Conservation (phyloP, 2,888 invertebrate genomes). For the Harpalus rufipes region DNA sequence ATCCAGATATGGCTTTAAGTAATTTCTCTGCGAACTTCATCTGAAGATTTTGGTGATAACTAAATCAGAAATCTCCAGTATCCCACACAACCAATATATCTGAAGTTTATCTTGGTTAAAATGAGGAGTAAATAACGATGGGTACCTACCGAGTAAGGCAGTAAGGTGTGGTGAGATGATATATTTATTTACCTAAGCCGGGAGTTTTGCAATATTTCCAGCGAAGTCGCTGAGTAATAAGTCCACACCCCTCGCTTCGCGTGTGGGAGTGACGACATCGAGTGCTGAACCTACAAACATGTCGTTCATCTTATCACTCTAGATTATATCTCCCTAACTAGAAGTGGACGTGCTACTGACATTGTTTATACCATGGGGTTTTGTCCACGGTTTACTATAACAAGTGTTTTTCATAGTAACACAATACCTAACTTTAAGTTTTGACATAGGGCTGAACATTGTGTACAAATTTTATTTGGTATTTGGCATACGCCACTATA, state of each 20-base stretch:
- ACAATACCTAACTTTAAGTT: too few relatives aligned
- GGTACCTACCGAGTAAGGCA: conserved; percentile 8
- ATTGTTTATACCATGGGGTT: neutral
- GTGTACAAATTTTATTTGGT: too few relatives aligned
- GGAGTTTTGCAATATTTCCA: conserved; percentile 42
- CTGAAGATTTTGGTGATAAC: neutral
- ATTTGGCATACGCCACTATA: too few relatives aligned
- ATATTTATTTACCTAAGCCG: conserved; percentile 40
- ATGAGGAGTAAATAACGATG: neutral
- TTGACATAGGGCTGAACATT: too few relatives aligned
- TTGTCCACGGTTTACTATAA: neutral
- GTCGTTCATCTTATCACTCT: conserved; percentile 41
- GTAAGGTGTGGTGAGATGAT: conserved; percentile 24
- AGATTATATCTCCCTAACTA: conserved; percentile 45
- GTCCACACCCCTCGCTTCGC: conserved; percentile 25
- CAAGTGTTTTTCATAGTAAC: neutral
- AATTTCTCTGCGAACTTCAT: neutral
- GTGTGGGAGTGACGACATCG: conserved; percentile 42
- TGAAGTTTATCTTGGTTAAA: neutral
- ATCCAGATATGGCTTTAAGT: neutral
- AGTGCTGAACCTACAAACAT: conserved; percentile 41
- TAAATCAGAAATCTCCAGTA: neutral
- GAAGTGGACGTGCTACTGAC: conserved; percentile 18
- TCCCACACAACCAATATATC: neutral
- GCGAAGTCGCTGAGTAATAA: conserved; percentile 25